Evolutionary conservation across 1,140 invertebrate species (phyloP).

Genomic region (Ridgeia piscesae): DNA sequence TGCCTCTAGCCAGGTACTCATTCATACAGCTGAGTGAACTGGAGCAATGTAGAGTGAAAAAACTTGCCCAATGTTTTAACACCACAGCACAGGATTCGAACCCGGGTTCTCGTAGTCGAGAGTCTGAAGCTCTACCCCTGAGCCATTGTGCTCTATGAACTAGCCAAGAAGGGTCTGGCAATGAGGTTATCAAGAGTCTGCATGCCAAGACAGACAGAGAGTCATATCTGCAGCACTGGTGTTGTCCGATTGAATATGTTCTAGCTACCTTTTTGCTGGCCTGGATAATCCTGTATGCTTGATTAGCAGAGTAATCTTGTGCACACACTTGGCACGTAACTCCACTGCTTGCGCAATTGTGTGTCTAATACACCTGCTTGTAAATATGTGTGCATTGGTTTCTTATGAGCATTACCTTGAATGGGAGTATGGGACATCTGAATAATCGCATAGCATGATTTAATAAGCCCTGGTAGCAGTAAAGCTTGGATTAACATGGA

Average conservation of each 20-base stretch:
- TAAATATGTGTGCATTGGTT: neutral
- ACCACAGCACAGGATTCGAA: no score
- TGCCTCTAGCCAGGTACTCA: no score
- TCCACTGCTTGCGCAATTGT: neutral
- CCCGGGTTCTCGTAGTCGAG: no score
- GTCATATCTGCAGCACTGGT: neutral
- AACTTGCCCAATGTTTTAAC: no score
- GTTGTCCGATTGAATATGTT: neutral
- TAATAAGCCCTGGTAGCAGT: neutral
- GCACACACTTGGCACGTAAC: neutral
- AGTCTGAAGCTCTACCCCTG: no score
- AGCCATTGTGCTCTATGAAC: no score
- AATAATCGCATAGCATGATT: neutral
- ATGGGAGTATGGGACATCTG: neutral
- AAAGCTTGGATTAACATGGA: neutral
- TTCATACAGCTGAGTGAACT: no score
- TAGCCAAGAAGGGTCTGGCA: neutral
- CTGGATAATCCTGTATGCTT: neutral
- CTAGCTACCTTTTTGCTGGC: neutral
- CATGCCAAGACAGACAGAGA: neutral
- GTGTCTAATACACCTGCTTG: neutral
- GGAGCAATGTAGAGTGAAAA: no score
- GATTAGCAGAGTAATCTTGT: neutral
- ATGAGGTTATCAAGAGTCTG: neutral
- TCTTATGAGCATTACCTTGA: neutral